Percentiles rank a stretch among this genome's conserved stretches.
Evolutionary conservation across 2,113 vertebrate species (phyloP).

Genomic region (Loxodonta africana): DNA sequence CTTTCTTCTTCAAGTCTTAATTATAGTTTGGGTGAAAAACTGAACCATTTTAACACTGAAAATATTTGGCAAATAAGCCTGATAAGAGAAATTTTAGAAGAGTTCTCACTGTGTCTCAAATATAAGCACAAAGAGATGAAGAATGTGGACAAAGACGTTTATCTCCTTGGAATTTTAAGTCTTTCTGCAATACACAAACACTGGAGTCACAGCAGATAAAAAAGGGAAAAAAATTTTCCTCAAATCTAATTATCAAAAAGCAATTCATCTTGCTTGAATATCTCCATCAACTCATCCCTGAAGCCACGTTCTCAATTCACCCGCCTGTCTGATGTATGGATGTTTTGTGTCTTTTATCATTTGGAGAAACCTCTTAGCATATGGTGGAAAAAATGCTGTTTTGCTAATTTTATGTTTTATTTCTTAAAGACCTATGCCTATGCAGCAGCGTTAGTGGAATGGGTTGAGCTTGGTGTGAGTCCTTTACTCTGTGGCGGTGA

Average conservation of each 20-base stretch:
- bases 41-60: conserved; percentile 69
- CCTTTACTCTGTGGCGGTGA: conserved; percentile 40
- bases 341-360: conserved; percentile 24
- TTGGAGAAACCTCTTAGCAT: conserved; percentile 63
- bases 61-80: conserved; percentile 73
- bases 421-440: conserved; percentile 75
- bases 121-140: conserved; percentile 66
- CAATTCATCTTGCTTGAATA: conserved; percentile 75
- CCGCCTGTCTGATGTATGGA: conserved; percentile 63
- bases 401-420: conserved; percentile 74
- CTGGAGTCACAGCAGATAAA: conserved; percentile 28
- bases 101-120: conserved; percentile 57
- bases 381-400: conserved; percentile 41
- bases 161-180: conserved; percentile 62
- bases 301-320: conserved; percentile 71
- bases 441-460: conserved; percentile 63
- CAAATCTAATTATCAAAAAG: conserved; percentile 80
- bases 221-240: not conserved
- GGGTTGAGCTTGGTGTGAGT: conserved; percentile 61
- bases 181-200: conserved; percentile 62
- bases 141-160: conserved; percentile 56
- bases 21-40: conserved; percentile 67
- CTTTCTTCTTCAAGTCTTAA: conserved; percentile 69
- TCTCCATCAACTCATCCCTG: conserved; percentile 61
- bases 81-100: conserved; percentile 60